Percentiles rank a stretch among this genome's conserved stretches.
These are phyloP conservation scores for Carabus problematicus DNA, from an alignment of 2,888 invertebrate genomes.

Conservation along the genomic window DNA sequence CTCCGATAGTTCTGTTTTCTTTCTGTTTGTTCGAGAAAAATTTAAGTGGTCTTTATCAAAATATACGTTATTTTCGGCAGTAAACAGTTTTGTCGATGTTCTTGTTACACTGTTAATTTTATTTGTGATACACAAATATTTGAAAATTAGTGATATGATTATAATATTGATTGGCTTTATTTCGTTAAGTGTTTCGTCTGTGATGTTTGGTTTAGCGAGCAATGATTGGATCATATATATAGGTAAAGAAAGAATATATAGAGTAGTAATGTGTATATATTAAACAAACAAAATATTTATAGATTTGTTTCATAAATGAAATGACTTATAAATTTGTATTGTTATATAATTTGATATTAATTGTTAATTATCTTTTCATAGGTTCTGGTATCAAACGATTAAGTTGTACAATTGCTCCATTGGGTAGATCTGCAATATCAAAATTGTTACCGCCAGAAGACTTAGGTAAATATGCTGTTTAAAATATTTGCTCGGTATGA, in stretches of 20 bases:
- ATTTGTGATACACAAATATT: slow-evolving; percentile 28
- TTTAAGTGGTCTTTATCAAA: slow-evolving; percentile 31
- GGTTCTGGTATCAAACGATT: slow-evolving; percentile 33
- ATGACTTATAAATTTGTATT: too few species aligned
- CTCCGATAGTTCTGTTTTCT: slow-evolving; percentile 34
- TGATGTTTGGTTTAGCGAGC: slow-evolving; percentile 30
- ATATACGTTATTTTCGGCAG: slow-evolving; percentile 29
- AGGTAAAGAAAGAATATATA: slow-evolving; percentile 21
- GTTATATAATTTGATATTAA: not conserved
- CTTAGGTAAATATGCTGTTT: slow-evolving; percentile 23
- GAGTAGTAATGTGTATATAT: not conserved
- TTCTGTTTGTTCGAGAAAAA: slow-evolving; percentile 28
- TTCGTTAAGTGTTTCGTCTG: slow-evolving; percentile 20
- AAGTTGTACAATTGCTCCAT: slow-evolving; percentile 27
- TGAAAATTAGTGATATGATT: slow-evolving; percentile 35
- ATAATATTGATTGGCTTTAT: slow-evolving; percentile 28
- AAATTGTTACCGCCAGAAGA: slow-evolving; percentile 35
- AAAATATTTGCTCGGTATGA: not conserved
- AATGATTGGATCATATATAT: slow-evolving; percentile 29
- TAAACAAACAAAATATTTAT: too few species aligned
- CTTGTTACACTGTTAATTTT: slow-evolving; percentile 27
- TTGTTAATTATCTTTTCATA: slow-evolving; percentile 9
- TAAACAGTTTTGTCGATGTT: slow-evolving; percentile 22
- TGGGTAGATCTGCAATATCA: slow-evolving; percentile 36
- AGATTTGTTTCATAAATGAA: too few species aligned